These are phyloP conservation scores for Murina feae DNA, from an alignment of 2,113 vertebrate species.

Conservation along the genomic window DNA sequence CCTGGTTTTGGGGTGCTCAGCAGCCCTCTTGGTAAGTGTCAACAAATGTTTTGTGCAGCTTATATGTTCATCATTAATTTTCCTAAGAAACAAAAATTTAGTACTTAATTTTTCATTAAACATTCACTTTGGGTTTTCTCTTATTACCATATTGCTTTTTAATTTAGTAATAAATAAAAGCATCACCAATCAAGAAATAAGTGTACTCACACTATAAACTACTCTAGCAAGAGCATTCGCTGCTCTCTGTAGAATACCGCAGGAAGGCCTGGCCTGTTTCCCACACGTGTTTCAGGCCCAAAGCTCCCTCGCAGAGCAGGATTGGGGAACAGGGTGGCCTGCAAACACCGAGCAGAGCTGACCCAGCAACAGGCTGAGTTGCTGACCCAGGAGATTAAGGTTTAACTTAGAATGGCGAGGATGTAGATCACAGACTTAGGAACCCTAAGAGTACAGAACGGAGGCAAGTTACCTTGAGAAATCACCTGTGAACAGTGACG, in stretches of 20 bases:
- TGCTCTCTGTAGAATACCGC: not conserved
- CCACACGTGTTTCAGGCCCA: not conserved
- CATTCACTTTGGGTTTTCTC: too few species aligned
- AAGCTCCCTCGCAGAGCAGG: not conserved
- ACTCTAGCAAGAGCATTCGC: not conserved
- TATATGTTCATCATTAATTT: not conserved
- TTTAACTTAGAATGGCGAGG: not conserved
- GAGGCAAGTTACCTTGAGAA: not conserved
- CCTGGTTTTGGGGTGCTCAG: not conserved
- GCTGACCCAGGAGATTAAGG: not conserved
- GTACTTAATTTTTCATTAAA: not conserved
- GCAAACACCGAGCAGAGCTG: not conserved
- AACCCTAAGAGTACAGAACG: not conserved
- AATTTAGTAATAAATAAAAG: not conserved
- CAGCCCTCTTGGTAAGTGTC: not conserved
- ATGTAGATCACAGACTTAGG: not conserved
- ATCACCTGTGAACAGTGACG: not conserved
- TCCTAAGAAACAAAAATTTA: not conserved
- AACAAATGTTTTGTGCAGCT: not conserved
- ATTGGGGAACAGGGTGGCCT: not conserved
- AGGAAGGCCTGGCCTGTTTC: not conserved
- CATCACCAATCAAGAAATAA: not conserved
- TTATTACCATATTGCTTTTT: not conserved
- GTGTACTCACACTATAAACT: not conserved
- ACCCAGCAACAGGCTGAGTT: not conserved